Conservation (phyloP, 1,140 invertebrate genomes). For the Drosophila auraria region DNA sequence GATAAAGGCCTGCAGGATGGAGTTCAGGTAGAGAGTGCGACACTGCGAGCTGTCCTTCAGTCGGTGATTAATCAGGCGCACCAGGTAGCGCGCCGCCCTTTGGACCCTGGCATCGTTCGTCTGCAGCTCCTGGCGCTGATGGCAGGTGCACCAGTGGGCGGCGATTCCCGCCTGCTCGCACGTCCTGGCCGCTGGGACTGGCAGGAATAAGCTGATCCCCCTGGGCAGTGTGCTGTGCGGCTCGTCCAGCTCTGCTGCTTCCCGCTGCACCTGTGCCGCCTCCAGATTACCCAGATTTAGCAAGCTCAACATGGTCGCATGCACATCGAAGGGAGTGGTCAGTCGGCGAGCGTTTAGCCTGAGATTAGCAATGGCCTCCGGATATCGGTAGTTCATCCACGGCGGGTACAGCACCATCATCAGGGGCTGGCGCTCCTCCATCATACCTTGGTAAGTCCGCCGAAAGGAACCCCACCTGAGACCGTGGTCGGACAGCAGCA, state of each 20-base stretch:
- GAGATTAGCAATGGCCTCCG: slow-evolving; percentile 89
- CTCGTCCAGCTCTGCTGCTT: slow-evolving; percentile 60
- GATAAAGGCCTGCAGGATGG: slow-evolving; percentile 75
- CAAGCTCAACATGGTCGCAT: slow-evolving; percentile 89
- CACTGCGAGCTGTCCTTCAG: slow-evolving; percentile 88
- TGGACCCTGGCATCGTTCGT: slow-evolving; percentile 85
- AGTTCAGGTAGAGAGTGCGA: slow-evolving; percentile 81
- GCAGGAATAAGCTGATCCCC: slow-evolving; percentile 91
- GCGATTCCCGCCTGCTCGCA: slow-evolving; percentile 91
- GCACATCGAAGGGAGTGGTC: slow-evolving; percentile 93
- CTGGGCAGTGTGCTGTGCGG: slow-evolving; percentile 81
- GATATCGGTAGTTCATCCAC: slow-evolving; percentile 89
- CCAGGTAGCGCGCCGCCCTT: slow-evolving; percentile 86
- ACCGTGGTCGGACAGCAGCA: slow-evolving; percentile 97
- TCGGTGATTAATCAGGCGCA: slow-evolving; percentile 88
- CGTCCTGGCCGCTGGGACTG: slow-evolving; percentile 90
- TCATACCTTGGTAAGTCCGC: slow-evolving; percentile 91
- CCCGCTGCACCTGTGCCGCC: slow-evolving; percentile 60
- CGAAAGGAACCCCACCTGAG: slow-evolving; percentile 92
- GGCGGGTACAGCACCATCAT: slow-evolving; percentile 91
- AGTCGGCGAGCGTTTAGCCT: slow-evolving; percentile 90
- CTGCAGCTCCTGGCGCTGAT: slow-evolving; percentile 87
- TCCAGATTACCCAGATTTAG: slow-evolving; percentile 85
- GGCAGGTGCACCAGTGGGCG: slow-evolving; percentile 94
- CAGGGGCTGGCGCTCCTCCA: slow-evolving; percentile 95